These are phyloP conservation scores for Drosophila guanche DNA, from an alignment of 1,140 invertebrate species.

Conservation along the genomic window DNA sequence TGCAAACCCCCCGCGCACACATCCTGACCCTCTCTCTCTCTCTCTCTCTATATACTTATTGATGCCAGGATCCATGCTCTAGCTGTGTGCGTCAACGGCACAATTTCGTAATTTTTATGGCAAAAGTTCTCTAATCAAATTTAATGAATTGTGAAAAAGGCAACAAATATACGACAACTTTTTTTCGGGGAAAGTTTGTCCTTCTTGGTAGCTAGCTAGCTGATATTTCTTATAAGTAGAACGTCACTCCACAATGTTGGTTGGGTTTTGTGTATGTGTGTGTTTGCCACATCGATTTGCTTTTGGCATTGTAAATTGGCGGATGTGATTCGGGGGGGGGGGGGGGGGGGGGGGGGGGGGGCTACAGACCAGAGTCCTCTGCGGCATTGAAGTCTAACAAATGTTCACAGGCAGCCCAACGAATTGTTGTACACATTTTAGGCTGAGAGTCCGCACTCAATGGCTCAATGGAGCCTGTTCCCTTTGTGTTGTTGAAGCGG, in stretches of 20 bases:
- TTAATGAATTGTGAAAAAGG: slow-evolving; percentile 82
- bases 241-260: slow-evolving; percentile 52
- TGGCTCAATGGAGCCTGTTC: slow-evolving; percentile 16
- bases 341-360: too few species aligned
- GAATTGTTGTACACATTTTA: slow-evolving; percentile 62
- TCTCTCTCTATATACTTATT: slow-evolving; percentile 4
- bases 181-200: slow-evolving; percentile 74
- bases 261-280: slow-evolving; percentile 1
- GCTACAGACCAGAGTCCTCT: slow-evolving; percentile 26
- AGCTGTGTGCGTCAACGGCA: slow-evolving; percentile 73
- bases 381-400: slow-evolving; percentile 72
- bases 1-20: slow-evolving; percentile 23
- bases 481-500: slow-evolving; percentile 72
- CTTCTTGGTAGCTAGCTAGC: slow-evolving; percentile 1
- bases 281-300: slow-evolving; percentile 64
- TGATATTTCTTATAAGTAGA: slow-evolving; percentile 80
- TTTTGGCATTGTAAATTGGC: slow-evolving; percentile 76
- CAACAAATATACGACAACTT: slow-evolving; percentile 82
- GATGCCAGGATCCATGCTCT: background rate
- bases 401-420: slow-evolving; percentile 74
- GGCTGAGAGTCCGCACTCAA: slow-evolving; percentile 16
- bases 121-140: slow-evolving; percentile 82
- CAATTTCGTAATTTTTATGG: slow-evolving; percentile 82
- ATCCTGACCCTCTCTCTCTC: slow-evolving; percentile 2
- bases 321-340: too few species aligned